phyloP scores from a whole-genome alignment of 2,797 vertebrate genomes.

The Brachyalestes nurse region DNA sequence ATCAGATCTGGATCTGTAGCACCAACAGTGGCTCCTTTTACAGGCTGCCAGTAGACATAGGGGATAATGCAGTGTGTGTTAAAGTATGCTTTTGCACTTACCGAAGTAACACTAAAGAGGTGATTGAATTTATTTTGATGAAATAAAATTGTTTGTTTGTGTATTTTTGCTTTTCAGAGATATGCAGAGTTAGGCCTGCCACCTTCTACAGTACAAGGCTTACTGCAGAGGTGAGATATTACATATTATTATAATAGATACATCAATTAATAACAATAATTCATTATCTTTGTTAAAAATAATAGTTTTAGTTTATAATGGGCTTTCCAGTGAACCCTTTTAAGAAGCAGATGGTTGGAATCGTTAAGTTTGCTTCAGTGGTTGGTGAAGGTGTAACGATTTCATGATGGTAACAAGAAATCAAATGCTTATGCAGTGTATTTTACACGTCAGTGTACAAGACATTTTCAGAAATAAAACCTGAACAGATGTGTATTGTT shows the following conservation, averaged over 20 bases:
- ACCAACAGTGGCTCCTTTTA: neutral
- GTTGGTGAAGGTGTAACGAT: neutral
- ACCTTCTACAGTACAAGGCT: slow-evolving; percentile 80
- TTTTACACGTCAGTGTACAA: no score
- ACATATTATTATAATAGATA: no score
- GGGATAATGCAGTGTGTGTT: neutral
- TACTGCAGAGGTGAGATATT: slow-evolving; percentile 83
- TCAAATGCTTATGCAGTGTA: no score
- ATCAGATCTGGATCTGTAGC: slow-evolving; percentile 22
- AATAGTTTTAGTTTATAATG: no score
- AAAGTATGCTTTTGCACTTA: neutral
- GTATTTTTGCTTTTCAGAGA: slow-evolving; percentile 75
- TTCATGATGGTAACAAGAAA: neutral
- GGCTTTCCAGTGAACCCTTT: no score
- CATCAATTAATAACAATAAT: no score
- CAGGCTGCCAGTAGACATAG: neutral
- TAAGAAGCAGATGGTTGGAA: no score
- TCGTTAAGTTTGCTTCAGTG: neutral
- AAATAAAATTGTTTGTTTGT: slow-evolving; percentile 11
- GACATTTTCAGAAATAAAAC: no score
- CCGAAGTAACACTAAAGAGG: neutral
- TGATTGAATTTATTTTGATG: neutral
- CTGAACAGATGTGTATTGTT: neutral
- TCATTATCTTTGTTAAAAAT: no score
- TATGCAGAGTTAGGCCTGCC: slow-evolving; percentile 87